A percentile compares a stretch with the other conserved stretches of the same genome.
phyloP scores from a whole-genome alignment of 2,797 vertebrate species.

The Pelobates cultripes region DNA sequence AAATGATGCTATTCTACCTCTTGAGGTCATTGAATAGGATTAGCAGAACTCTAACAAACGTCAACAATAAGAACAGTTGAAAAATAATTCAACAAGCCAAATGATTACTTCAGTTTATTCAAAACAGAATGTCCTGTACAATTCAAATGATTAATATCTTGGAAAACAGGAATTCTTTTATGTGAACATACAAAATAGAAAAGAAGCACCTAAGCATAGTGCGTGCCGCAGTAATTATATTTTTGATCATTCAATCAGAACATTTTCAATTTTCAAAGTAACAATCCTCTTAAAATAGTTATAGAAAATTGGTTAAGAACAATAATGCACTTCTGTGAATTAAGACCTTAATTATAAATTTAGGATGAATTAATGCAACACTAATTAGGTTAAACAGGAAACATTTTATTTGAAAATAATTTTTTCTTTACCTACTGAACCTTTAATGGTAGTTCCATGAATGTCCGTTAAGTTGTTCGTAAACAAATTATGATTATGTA shows the following conservation, averaged over 20 bases:
- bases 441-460: not conserved
- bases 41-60: not conserved
- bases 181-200: not conserved
- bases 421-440: slow-evolving; percentile 42
- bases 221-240: not conserved
- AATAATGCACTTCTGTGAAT: too few relatives aligned
- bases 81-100: not conserved
- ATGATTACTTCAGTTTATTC: slow-evolving; percentile 30
- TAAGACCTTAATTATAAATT: too few relatives aligned
- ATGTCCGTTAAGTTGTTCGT: slow-evolving; percentile 17
- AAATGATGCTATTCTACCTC: too few relatives aligned
- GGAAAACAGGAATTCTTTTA: not conserved
- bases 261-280: too few relatives aligned
- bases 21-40: not conserved
- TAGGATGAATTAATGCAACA: too few relatives aligned
- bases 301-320: too few relatives aligned
- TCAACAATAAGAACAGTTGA: not conserved
- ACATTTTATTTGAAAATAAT: too few relatives aligned
- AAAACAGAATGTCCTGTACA: slow-evolving; percentile 16
- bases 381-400: too few relatives aligned
- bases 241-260: slow-evolving; percentile 1
- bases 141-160: not conserved
- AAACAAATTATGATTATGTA: not conserved
- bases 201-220: not conserved
- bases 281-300: too few relatives aligned